Evolutionary conservation across 2,888 invertebrate species (phyloP), one percentile per base, ranked within the genome.

Genomic region (Xestia c-nigrum): DNA sequence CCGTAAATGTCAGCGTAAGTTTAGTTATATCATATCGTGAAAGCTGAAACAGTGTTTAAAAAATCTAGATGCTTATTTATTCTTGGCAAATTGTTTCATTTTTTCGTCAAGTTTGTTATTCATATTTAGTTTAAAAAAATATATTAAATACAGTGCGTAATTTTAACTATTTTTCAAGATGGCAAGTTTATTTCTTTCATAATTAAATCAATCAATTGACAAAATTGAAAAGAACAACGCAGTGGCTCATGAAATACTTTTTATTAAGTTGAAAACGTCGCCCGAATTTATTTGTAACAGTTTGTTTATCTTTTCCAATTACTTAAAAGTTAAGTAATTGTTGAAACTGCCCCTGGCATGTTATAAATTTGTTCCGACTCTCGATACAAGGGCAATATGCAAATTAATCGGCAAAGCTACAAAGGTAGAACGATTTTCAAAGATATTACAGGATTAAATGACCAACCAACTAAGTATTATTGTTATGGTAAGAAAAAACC

Each of bases 311-410:
- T 61, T 55, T 63, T 21, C 65, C 84, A 85, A 85, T 85, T 80
- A 85, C 84, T 86, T 80, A 77, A 75, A 55, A 80, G 70, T 77
- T 59, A 85, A 85, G 86, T 83, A 85, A 85, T 79, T 75, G 83
- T 67, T 64, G 43, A 63, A 74, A 74, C 66, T 70, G 71, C 67
- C 50, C 57, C 67, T 31, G 63, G 74, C 83, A 66, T 66, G 83
- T 81, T 74, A 85, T 85, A 61, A 75, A 83, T 85, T 76, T 65
- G 57, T 43, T 74, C 24, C 74, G 64, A 59, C 66, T 84, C 73
- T 72, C 68, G 73, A 80, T 76, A 77, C 77, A 81, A 74, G 71
- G 75, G 82, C 55, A 69, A 77, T 81, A 84, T 84, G 82, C 77
- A 74, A 84, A 84, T 84, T 52, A 66, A 66, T 70, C 31, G 64